A percentile compares a stretch with the other conserved stretches of the same genome.
Conservation (phyloP, 2,888 invertebrate species). For the Epinotia brunnichana region DNA sequence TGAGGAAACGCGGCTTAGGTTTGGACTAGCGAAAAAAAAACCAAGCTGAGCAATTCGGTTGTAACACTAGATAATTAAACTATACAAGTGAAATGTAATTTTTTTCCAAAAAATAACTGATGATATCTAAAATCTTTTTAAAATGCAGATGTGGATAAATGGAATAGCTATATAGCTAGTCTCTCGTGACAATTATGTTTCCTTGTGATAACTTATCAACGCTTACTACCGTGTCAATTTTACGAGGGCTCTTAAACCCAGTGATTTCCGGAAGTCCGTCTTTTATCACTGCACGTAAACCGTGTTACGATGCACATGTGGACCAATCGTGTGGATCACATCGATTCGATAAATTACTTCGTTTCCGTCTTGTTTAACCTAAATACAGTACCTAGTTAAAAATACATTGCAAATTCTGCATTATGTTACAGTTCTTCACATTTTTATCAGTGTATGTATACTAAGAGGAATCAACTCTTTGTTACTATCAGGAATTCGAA, state of each 20-base stretch:
- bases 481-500: too few relatives aligned
- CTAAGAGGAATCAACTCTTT: not conserved
- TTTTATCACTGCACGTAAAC: constrained; percentile 25
- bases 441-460: not conserved
- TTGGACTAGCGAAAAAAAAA: too few relatives aligned
- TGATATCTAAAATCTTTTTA: not conserved
- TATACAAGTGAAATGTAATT: too few relatives aligned
- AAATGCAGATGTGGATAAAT: not conserved
- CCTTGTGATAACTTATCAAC: constrained; percentile 26
- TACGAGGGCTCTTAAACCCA: constrained; percentile 20
- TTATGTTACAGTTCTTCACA: not conserved
- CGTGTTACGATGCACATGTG: constrained; percentile 28
- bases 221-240: constrained; percentile 14
- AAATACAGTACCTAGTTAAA: not conserved
- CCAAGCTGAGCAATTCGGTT: too few relatives aligned
- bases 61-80: too few relatives aligned
- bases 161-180: not conserved
- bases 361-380: not conserved
- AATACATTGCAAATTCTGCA: too few relatives aligned
- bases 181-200: not conserved
- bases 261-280: constrained; percentile 25
- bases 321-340: constrained; percentile 22
- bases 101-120: too few relatives aligned
- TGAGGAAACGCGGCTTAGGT: too few relatives aligned
- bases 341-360: constrained; percentile 28